Evolutionary conservation across 2,888 invertebrate species (phyloP).

Genomic region (Cephus spinipes): DNA sequence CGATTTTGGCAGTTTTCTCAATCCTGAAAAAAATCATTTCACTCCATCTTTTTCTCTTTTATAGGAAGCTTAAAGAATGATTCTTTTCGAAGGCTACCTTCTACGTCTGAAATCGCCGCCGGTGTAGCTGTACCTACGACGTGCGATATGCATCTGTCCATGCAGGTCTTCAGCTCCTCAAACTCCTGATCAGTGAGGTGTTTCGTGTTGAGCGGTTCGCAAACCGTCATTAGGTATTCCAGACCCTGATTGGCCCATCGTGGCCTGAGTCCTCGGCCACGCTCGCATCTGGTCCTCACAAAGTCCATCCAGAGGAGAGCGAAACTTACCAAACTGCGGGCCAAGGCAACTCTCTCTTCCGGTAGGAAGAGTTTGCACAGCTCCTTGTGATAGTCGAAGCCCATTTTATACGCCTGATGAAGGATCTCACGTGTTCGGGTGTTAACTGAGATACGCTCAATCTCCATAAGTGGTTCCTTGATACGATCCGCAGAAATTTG

Average conservation of each 20-base stretch:
- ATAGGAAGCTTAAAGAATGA: not conserved
- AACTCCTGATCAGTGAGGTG: conserved; percentile 83
- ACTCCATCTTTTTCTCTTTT: not conserved
- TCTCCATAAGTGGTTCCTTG: conserved; percentile 70
- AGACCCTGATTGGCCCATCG: conserved; percentile 92
- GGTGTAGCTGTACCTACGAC: conserved; percentile 78
- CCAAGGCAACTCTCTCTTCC: conserved; percentile 67
- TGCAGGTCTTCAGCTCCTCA: conserved; percentile 79
- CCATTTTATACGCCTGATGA: conserved; percentile 90
- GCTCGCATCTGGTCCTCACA: conserved; percentile 85
- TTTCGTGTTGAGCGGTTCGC: conserved; percentile 85
- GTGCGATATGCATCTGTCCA: conserved; percentile 89
- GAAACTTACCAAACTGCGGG: conserved; percentile 75
- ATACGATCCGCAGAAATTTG: conserved; percentile 69
- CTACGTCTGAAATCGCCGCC: conserved; percentile 36
- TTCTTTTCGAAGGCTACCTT: conserved; percentile 24
- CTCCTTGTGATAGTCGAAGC: conserved; percentile 88
- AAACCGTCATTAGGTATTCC: conserved; percentile 87
- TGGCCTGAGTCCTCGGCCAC: conserved; percentile 83
- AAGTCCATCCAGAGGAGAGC: conserved; percentile 92
- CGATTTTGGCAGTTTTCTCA: conserved; percentile 48
- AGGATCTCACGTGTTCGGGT: conserved; percentile 80
- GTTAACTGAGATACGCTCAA: conserved; percentile 72
- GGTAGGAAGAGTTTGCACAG: conserved; percentile 73
- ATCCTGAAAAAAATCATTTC: conserved; percentile 14